These are phyloP conservation scores for Papilio glaucus DNA, from an alignment of 1,140 invertebrate species.

Conservation along the genomic window DNA sequence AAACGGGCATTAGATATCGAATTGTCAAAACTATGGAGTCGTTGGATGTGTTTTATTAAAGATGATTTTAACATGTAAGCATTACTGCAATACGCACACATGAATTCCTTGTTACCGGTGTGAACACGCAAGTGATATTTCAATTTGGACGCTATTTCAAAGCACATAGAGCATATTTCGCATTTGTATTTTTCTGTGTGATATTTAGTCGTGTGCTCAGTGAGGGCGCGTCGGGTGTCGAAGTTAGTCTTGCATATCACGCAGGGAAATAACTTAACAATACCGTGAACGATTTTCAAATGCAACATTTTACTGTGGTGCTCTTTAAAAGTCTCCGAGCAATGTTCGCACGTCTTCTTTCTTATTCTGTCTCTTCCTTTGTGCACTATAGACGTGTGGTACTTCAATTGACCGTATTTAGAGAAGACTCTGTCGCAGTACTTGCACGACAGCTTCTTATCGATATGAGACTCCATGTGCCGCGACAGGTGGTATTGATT, in stretches of 20 bases:
- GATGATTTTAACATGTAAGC: conserved; percentile 86
- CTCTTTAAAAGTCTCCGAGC: conserved; percentile 55
- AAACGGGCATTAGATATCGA: not conserved
- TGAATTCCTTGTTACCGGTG: conserved; percentile 84
- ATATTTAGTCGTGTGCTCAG: conserved; percentile 69
- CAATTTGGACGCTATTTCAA: conserved; percentile 83
- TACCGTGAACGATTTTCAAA: conserved; percentile 56
- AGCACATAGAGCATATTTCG: conserved; percentile 80
- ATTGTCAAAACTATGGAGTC: conserved; percentile 62
- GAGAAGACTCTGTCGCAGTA: conserved; percentile 53
- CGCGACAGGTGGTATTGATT: conserved; percentile 69
- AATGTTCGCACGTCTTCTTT: conserved; percentile 56
- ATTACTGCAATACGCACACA: conserved; percentile 83
- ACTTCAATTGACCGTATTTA: conserved; percentile 58
- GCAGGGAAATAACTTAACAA: conserved; percentile 53
- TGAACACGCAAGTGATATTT: conserved; percentile 88
- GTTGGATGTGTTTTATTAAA: conserved; percentile 87
- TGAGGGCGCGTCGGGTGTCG: conserved; percentile 49
- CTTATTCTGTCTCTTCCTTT: conserved; percentile 49
- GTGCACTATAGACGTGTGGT: conserved; percentile 56
- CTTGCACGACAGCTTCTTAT: conserved; percentile 51
- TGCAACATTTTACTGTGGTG: conserved; percentile 62
- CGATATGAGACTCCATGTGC: conserved; percentile 70
- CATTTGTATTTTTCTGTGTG: conserved; percentile 82
- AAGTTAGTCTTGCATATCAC: conserved; percentile 55